Conservation (phyloP, 1,140 invertebrate species). For the Tenebrio molitor region DNA sequence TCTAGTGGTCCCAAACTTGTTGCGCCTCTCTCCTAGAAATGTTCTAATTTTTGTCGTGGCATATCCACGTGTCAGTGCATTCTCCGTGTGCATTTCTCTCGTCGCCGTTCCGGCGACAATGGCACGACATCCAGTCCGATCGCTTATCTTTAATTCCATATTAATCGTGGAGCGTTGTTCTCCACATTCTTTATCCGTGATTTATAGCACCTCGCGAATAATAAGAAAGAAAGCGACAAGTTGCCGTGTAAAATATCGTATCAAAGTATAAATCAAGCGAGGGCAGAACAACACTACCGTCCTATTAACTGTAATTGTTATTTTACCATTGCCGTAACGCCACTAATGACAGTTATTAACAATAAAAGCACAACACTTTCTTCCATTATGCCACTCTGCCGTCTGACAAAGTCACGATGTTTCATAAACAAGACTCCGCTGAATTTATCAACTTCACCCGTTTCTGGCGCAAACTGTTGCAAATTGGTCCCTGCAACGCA, state of each 20-base stretch:
- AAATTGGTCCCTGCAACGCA: constrained; percentile 15
- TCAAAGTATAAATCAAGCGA: constrained; percentile 46
- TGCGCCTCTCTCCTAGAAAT: too few relatives aligned
- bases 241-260: constrained; percentile 43
- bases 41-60: too few relatives aligned
- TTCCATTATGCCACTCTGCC: constrained; percentile 41
- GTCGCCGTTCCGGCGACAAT: constrained; percentile 6
- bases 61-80: too few relatives aligned
- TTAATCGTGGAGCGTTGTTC: constrained; percentile 40
- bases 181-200: constrained; percentile 46
- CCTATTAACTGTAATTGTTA: constrained; percentile 39
- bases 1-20: too few relatives aligned
- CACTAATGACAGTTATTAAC: constrained; percentile 48
- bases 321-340: constrained; percentile 38
- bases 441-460: constrained; percentile 40
- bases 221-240: constrained; percentile 45
- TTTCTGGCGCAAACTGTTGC: not conserved
- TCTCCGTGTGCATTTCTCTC: not conserved
- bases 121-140: not conserved
- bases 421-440: constrained; percentile 46
- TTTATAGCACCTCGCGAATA: constrained; percentile 46
- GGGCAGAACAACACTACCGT: constrained; percentile 37
- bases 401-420: constrained; percentile 42
- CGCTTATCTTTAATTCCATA: constrained; percentile 45
- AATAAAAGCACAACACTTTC: constrained; percentile 48